These are phyloP conservation scores for Cryptoprocta ferox DNA, from an alignment of 2,797 vertebrate species.

Conservation along the genomic window DNA sequence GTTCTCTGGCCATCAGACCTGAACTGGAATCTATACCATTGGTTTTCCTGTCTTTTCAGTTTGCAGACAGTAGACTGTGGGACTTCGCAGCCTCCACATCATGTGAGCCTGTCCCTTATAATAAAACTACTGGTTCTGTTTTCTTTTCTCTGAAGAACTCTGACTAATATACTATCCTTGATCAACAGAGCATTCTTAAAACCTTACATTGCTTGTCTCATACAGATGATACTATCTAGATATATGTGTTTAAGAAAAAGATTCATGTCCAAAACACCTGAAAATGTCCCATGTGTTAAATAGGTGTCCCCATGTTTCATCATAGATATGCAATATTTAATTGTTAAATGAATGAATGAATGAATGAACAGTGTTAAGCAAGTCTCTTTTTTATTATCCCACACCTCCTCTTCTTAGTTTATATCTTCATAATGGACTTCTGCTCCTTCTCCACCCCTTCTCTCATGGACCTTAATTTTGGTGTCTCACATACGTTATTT, in stretches of 20 bases:
- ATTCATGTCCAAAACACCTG: background rate
- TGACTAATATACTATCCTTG: background rate
- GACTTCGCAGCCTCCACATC: background rate
- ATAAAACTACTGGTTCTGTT: background rate
- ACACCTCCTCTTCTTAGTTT: background rate
- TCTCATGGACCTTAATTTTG: background rate
- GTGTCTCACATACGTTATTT: background rate
- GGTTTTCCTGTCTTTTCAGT: background rate
- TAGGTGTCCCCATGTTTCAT: background rate
- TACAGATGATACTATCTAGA: background rate
- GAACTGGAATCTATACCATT: background rate
- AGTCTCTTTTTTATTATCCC: background rate
- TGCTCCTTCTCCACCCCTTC: background rate
- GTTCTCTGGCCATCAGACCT: background rate
- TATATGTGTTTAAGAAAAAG: background rate
- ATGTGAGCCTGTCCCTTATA: background rate
- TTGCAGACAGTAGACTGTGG: background rate
- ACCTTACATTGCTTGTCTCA: background rate
- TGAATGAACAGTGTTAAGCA: background rate
- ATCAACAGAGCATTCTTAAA: background rate
- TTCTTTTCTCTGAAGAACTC: background rate
- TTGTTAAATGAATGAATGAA: background rate
- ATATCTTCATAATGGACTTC: accelerated
- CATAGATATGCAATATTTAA: background rate
- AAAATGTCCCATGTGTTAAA: background rate